A percentile compares a stretch with the other conserved stretches of the same genome.
phyloP scores from a whole-genome alignment of 2,113 vertebrate species.

The Haemorhous mexicanus region DNA sequence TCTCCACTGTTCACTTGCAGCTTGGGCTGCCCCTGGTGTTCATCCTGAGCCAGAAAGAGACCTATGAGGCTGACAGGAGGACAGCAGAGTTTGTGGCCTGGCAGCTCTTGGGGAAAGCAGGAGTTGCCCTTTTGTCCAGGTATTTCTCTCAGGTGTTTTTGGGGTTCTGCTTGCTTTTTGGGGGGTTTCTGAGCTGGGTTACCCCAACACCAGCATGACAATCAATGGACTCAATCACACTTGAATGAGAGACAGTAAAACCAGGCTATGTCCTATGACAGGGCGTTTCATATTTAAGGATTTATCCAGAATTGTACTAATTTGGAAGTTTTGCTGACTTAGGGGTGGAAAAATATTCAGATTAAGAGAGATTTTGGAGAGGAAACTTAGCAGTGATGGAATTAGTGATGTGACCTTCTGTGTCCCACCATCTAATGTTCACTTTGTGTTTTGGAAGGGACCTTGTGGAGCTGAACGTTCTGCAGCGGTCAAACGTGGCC shows the following conservation, averaged over 20 bases:
- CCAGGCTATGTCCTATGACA: background rate
- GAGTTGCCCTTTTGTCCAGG: constrained; percentile 87
- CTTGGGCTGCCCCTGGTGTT: constrained; percentile 88
- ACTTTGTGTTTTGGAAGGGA: constrained; percentile 67
- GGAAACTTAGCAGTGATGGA: background rate
- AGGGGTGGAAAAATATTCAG: background rate
- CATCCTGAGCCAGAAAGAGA: constrained; percentile 83
- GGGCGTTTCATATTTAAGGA: background rate
- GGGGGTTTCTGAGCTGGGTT: background rate
- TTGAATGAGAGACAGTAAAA: background rate
- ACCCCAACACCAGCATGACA: background rate
- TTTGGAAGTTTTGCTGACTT: background rate
- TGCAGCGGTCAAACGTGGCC: constrained; percentile 60
- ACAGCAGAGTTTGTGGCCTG: constrained; percentile 84
- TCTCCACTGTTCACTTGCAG: constrained; percentile 79
- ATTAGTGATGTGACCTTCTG: background rate
- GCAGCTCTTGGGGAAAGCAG: constrained; percentile 85
- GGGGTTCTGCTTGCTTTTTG: background rate
- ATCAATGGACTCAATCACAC: background rate
- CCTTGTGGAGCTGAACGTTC: constrained; percentile 39
- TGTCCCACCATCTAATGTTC: background rate
- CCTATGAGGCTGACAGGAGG: constrained; percentile 78
- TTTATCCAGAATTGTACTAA: background rate
- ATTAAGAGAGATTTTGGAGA: background rate
- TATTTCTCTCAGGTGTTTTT: constrained; percentile 43